Evolutionary conservation across 1,140 invertebrate species (phyloP).

Genomic region (Drosophila watanabei): DNA sequence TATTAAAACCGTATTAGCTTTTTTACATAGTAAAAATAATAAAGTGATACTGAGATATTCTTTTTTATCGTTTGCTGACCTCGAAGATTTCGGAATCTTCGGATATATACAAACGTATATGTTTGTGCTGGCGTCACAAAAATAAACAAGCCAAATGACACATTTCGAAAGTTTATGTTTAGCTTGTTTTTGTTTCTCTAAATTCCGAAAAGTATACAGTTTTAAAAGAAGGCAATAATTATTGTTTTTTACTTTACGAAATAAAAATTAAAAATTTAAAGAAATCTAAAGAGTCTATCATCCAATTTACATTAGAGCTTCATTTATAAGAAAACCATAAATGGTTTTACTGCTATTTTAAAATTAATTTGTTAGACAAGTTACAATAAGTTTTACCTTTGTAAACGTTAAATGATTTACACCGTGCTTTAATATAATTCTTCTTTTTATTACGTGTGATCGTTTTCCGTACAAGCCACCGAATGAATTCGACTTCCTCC

Average conservation of each 20-base stretch:
- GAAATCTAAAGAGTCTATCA: background rate
- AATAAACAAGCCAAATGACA: constrained; percentile 28
- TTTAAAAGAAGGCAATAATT: background rate
- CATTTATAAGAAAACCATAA: background rate
- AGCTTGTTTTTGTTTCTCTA: background rate
- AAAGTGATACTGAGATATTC: background rate
- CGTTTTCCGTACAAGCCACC: too few relatives aligned
- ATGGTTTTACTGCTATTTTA: background rate
- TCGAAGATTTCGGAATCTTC: constrained; percentile 10
- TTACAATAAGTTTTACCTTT: background rate
- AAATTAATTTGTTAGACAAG: background rate
- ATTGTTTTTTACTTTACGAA: background rate
- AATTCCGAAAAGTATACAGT: background rate
- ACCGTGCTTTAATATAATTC: too few relatives aligned
- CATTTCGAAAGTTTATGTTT: constrained; percentile 5
- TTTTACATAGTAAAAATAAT: too few relatives aligned
- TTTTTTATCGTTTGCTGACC: constrained; percentile 9
- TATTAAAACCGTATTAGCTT: background rate
- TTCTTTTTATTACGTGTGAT: too few relatives aligned
- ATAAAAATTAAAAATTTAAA: background rate
- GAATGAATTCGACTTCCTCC: too few relatives aligned
- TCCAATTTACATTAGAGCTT: background rate
- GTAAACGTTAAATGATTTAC: too few relatives aligned
- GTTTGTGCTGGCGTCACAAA: background rate
- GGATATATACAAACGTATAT: background rate